Evolutionary conservation across 2,888 invertebrate species (phyloP), one percentile per base, ranked within the genome.

Genomic region (Cyclophora albipunctata): DNA sequence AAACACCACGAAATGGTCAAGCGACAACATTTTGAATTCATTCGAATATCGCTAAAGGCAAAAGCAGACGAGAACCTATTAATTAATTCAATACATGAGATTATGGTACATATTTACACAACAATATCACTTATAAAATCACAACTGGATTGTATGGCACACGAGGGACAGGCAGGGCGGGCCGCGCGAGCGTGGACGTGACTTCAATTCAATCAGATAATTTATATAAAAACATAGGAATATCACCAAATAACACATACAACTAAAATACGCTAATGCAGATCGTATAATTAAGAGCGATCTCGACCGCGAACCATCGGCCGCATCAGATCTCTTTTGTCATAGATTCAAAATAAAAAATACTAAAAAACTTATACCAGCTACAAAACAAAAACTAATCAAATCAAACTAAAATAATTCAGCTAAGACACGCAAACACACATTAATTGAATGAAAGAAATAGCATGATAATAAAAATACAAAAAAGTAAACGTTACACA

Each of bases 311-410:
- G 65, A 68, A 64, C 65, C 53, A 62, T 45, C 67, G 71, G 68
- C 66, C 81, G 75, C 69, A 75, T 89, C 90, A 91, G 91, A 91
- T 91, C 91, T 91, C 81, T 85, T 77, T 87, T 90, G 90, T 90
- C 90, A 90, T 85, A 87, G 83, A 85, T 85, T 85, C 84, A 83
- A 83, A 78, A 73, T 37, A 81, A 83, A 80, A 84, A 81, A 77
- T 76, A 81, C 78, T 79, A 89, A 90, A 89, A 90, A 90, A 59
- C 54, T 81, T 84, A 88, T 86, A 89, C 78, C 76, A 63, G 77
- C 82, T 84, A 85, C 75, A 74, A 81, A 85, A 75, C 83, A 86
- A 74, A 58, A 80, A 82, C 62, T 64, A 68, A 70, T 67, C 69
- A 78, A 81, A 85, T 81, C 78, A 67, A 86, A 85, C 86, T 86